Conservation (phyloP, 2,797 vertebrate species). For the Paramormyrops hopkinsi region DNA sequence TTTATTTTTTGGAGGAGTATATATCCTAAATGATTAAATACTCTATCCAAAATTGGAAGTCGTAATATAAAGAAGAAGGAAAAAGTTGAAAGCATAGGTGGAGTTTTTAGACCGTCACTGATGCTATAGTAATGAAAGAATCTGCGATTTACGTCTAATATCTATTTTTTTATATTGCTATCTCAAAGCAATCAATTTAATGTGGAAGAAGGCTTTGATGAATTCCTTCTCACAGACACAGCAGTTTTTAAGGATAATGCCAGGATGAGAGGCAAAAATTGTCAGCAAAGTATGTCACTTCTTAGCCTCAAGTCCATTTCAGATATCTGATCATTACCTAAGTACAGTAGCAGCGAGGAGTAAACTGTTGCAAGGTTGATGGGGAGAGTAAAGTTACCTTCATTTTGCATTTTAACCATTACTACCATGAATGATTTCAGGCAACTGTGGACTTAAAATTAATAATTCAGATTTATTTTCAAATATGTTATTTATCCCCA, state of each 20-base stretch:
- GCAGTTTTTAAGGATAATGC: slow-evolving; percentile 5
- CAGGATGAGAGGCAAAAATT: slow-evolving; percentile 10
- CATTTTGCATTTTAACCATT: not conserved
- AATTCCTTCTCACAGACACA: not conserved
- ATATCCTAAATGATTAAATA: not conserved
- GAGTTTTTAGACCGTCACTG: not conserved
- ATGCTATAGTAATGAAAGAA: not conserved
- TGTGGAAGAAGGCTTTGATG: not conserved
- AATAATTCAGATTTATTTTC: not conserved
- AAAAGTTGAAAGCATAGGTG: not conserved
- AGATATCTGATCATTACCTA: slow-evolving; percentile 14
- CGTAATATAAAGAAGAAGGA: not conserved
- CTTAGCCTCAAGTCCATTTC: not conserved
- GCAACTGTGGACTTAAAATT: not conserved
- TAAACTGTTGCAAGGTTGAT: not conserved
- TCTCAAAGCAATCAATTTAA: not conserved
- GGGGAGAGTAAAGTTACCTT: not conserved
- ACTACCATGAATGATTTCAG: not conserved
- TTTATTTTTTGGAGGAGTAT: not conserved
- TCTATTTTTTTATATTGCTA: not conserved
- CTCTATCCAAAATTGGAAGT: not conserved
- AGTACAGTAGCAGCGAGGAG: not conserved
- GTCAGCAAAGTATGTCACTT: slow-evolving; percentile 13
- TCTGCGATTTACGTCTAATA: not conserved
- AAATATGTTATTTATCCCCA: not conserved